Conservation (phyloP, 2,888 invertebrate species). For the Hetaerina titia region DNA sequence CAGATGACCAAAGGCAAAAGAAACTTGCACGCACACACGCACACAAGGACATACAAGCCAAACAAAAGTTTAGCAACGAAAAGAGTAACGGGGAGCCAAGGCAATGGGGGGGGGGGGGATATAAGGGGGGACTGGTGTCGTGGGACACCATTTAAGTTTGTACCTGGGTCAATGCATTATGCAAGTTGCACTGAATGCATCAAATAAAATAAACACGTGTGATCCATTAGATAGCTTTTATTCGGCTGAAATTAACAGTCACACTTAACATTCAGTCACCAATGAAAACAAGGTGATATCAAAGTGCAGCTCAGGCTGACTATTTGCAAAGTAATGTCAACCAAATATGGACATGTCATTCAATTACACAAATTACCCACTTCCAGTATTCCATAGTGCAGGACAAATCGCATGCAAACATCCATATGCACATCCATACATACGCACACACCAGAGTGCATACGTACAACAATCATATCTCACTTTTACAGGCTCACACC, state of each 20-base stretch:
- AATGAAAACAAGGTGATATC: conserved; percentile 61
- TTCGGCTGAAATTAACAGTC: conserved; percentile 67
- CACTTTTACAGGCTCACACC: conserved; percentile 52
- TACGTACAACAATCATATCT: conserved; percentile 26
- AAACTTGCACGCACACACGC: conserved; percentile 38
- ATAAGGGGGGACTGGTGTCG: neutral
- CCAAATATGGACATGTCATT: conserved; percentile 43
- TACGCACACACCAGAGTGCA: neutral
- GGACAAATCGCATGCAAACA: conserved; percentile 63
- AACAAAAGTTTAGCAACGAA: neutral
- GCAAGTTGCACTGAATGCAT: conserved; percentile 71
- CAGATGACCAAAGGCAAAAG: conserved; percentile 51
- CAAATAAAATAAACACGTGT: conserved; percentile 70
- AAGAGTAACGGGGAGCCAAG: conserved; percentile 15
- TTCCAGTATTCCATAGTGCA: conserved; percentile 58
- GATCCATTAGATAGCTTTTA: conserved; percentile 71
- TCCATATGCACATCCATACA: conserved; percentile 64
- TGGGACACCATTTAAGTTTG: conserved; percentile 15
- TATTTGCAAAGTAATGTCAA: conserved; percentile 43
- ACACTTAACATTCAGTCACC: conserved; percentile 68
- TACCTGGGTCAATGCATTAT: conserved; percentile 67
- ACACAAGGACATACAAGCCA: conserved; percentile 60
- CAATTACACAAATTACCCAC: conserved; percentile 57
- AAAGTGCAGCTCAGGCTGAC: conserved; percentile 53
- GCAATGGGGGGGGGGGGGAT: conserved; percentile 5